Conservation (phyloP, 1,140 invertebrate genomes). For the Teleogryllus occipitalis region DNA sequence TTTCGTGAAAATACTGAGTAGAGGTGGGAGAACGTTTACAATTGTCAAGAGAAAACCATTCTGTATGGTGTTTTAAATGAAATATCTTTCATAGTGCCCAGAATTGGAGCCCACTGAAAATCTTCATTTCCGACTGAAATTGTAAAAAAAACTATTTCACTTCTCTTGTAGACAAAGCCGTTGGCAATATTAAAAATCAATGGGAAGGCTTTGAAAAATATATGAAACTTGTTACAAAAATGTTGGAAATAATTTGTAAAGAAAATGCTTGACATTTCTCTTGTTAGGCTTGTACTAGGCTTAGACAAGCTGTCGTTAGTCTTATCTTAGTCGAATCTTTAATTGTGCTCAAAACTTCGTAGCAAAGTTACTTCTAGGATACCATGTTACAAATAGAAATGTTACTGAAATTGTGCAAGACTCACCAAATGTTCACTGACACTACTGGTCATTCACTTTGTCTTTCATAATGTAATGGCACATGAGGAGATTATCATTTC, state of each 20-base stretch:
- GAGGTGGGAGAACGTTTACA: no score
- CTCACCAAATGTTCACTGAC: constrained; percentile 1
- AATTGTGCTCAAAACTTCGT: constrained; percentile 4
- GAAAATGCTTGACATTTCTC: constrained; percentile 4
- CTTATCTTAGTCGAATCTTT: background rate
- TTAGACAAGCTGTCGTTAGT: background rate
- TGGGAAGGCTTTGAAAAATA: background rate
- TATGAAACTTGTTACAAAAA: background rate
- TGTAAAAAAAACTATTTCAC: background rate
- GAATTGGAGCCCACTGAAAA: background rate
- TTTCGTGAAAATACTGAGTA: no score
- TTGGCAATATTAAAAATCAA: background rate
- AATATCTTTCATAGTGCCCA: background rate
- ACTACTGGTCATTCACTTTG: background rate
- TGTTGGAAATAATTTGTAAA: background rate
- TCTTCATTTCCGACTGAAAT: background rate
- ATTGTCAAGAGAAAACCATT: no score
- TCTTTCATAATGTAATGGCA: background rate
- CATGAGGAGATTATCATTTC: background rate
- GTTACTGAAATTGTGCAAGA: background rate
- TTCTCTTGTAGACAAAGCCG: background rate
- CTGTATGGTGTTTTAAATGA: background rate
- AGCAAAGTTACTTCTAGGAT: background rate
- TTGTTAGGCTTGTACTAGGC: background rate
- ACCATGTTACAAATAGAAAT: background rate